Evolutionary conservation across 2,888 invertebrate species (phyloP).

Genomic region (Orthosia gothica): DNA sequence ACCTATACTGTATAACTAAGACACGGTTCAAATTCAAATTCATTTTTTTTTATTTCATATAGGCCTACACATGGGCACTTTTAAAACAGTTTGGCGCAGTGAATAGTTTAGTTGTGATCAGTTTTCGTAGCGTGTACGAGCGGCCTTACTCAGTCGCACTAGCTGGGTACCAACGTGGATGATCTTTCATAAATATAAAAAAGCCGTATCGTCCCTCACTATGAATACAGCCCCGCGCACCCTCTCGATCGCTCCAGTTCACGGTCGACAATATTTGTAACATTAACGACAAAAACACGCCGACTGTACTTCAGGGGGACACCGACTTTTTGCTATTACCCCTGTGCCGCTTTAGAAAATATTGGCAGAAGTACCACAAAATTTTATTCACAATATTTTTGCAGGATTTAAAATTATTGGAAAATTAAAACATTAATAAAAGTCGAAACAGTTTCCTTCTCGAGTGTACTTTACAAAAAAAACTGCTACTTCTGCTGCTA

Average conservation of each 20-base stretch:
- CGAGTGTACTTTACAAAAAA: neutral
- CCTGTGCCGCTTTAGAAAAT: neutral
- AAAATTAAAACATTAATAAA: neutral
- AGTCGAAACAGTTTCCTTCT: neutral
- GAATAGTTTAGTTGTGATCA: too few species aligned
- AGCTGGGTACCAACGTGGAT: too few species aligned
- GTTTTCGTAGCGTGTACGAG: too few species aligned
- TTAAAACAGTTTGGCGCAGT: too few species aligned
- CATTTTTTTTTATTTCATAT: too few species aligned
- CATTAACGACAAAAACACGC: constrained; percentile 79
- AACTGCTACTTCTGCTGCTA: too few species aligned
- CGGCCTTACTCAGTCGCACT: too few species aligned
- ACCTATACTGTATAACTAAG: too few species aligned
- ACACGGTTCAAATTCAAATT: too few species aligned
- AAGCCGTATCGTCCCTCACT: constrained; percentile 48
- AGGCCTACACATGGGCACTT: too few species aligned
- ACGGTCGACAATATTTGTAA: constrained; percentile 84
- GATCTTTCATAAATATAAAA: too few species aligned
- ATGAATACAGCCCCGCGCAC: constrained; percentile 69
- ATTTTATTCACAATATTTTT: neutral
- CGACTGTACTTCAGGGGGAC: constrained; percentile 34
- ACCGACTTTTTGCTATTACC: constrained; percentile 39
- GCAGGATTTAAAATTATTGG: neutral
- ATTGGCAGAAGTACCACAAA: constrained; percentile 41
- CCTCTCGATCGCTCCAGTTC: constrained; percentile 73